Evolutionary conservation across 2,797 vertebrate species (phyloP), one percentile per base, ranked within the genome.

Genomic region (Sitta carolinensis): DNA sequence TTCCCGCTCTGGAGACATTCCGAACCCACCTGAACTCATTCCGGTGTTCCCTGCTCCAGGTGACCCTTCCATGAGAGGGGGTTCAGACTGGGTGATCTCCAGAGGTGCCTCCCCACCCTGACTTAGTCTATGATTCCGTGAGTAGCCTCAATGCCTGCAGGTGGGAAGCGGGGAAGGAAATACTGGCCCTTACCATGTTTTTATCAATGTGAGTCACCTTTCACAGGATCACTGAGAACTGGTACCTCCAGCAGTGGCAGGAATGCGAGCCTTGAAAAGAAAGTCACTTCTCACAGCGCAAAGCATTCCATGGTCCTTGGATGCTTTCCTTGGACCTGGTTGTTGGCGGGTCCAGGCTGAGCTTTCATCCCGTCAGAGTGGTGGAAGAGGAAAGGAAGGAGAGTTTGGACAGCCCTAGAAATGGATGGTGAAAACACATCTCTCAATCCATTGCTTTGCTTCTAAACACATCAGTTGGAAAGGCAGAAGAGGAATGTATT

Each of bases 241-340:
- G 62, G 23, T n/a, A 17, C 66, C 36, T 64, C 55, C 36, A 54
- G 5, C 45, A 64, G 23, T 2, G 2, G 26, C 23, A 58, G 67
- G 51, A 40, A 16, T 30, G 12, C 1, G 11, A 27, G 8, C 36
- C 1, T 6, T 22, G 38, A 30, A 32, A 47, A 4, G 38, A 42
- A 57, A 26, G 63, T 34, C 2, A 1, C 26, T 47, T 81, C 34
- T 58, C 4, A 0, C 6, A 14, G 25, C 0, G 0, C 17, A 4
- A 32, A 66, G 23, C 2, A 0, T 6, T 34, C 17, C 21, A 0
- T 22, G 23, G 54, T 42, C 22, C 48, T 76, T 32, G 16, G 8
- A 6, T 3, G 2, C 32, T 69, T 70, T 43, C 36, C 54, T n/a
- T 2, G 2, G 54, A 29, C 10, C 3, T 40, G 45, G 4, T 7